Conservation (phyloP, 2,113 vertebrate species). For the Forbesichthys papilliferus region DNA sequence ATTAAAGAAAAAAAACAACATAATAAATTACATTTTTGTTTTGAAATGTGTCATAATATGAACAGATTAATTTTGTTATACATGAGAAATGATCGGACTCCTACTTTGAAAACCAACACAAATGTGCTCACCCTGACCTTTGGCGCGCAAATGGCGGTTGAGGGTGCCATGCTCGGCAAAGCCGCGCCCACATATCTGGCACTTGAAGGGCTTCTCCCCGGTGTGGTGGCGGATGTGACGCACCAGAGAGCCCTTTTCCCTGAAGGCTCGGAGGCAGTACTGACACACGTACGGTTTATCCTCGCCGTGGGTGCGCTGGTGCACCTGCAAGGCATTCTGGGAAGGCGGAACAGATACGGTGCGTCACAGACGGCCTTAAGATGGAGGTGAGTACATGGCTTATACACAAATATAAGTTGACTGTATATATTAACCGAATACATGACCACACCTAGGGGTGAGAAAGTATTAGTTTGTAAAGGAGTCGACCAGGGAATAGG, state of each 20-base stretch:
- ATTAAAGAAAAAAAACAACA: too few species aligned
- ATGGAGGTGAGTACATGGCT: background rate
- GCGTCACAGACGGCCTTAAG: background rate
- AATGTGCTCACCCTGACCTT: slow-evolving; percentile 79
- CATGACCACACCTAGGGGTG: too few species aligned
- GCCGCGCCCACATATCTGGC: slow-evolving; percentile 87
- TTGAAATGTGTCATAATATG: background rate
- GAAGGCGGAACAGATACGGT: background rate
- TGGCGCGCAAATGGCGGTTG: slow-evolving; percentile 92
- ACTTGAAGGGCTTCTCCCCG: slow-evolving; percentile 95
- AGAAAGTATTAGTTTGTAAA: too few species aligned
- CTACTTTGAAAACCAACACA: background rate
- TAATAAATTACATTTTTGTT: background rate
- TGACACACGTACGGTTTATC: slow-evolving; percentile 91
- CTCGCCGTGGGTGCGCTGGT: slow-evolving; percentile 90
- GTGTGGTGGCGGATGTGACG: slow-evolving; percentile 96
- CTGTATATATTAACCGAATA: too few species aligned
- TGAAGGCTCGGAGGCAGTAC: slow-evolving; percentile 89
- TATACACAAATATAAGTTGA: too few species aligned
- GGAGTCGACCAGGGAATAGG: too few species aligned
- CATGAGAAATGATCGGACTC: too few species aligned
- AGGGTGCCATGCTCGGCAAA: slow-evolving; percentile 96
- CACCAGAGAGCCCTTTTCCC: slow-evolving; percentile 94
- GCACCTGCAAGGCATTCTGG: slow-evolving; percentile 96
- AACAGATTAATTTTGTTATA: background rate